Evolutionary conservation across 2,113 vertebrate genomes (phyloP), one percentile per base, ranked within the genome.

Genomic region (Lucifuga dentata): DNA sequence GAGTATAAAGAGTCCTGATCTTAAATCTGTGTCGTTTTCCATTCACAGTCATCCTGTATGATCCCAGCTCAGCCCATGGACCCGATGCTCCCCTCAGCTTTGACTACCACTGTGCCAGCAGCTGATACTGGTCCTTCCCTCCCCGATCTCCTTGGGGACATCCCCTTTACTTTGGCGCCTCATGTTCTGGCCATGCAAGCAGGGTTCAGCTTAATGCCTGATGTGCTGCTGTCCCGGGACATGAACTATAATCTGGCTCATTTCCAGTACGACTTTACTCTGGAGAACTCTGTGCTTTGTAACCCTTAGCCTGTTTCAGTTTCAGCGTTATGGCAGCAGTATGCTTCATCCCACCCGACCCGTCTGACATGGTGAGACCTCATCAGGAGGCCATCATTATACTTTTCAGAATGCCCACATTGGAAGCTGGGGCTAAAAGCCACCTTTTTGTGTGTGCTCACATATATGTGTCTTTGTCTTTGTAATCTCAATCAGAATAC

Each of bases 281-380:
- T 99, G 69, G 98, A 99, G 86, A 98, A 98, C 86, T 97, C 98
- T 1, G 95, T 99, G 66, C 94, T 98, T 40, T 95, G 91, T 68
- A 92, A 94, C 36, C 87, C 76, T 0, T 98, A 92, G 87, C 59
- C 0, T 17, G 13, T 20, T 40, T n/a, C 6, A 20, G 10, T 19
- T 43, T 39, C 5, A 11, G 3, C 12, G 33, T 40, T 11, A 11
- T 11, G 23, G 13, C 39, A 21, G 55, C n/a, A n/a, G n/a, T n/a
- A n/a, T n/a, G n/a, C n/a, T n/a, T n/a, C n/a, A n/a, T n/a, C n/a
- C n/a, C n/a, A n/a, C n/a, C n/a, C n/a, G n/a, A n/a, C n/a, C n/a
- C n/a, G n/a, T n/a, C n/a, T n/a, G n/a, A n/a, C n/a, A n/a, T n/a
- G n/a, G n/a, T n/a, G n/a, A n/a, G n/a, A n/a, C n/a, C n/a, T 43